Evolutionary conservation across 2,888 invertebrate species (phyloP), one percentile per base, ranked within the genome.

Genomic region (Masnerella sp.): DNA sequence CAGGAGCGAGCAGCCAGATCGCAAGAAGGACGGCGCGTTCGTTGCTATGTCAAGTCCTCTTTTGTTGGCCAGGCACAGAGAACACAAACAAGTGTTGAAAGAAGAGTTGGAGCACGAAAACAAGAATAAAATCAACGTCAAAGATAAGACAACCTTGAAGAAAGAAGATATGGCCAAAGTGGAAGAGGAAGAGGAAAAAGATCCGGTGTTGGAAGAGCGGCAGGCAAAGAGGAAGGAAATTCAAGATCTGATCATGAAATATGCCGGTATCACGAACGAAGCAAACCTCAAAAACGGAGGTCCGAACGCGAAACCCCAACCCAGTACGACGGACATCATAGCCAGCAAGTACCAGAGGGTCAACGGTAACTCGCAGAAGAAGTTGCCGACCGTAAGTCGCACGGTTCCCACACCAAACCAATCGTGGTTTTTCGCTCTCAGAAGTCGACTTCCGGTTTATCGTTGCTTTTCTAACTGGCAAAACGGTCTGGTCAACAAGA

Each of bases 191-290:
- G 69, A 43, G 11, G 90, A 90, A 64, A 86, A 77, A 88, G 92
- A 92, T 82, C 89, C 89, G 72, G 89, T 90, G 17, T 87, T 91
- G 45, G 90, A 90, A 77, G 95, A 95, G 78, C 90, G 95, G 40
- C 94, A 95, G 85, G 93, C 93, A 7, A 92, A 93, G 80, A 91
- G 95, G 30, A 95, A 95, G 82, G 95, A 96, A 84, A 94, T 95
- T 69, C 93, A 94, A 85, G 92, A 93, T 80, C 89, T 96, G 68
- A 94, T 95, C 72, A 90, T 93, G 89, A 95, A 95, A 85, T 95
- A 95, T 85, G 92, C 94, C 22, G 94, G 93, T 42, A 88, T 95
- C 77, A 12, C 30, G 5, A 94, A 94, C 80, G 93, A 94, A 81
- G 91, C 22, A 25, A 5, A 25, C 11, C 5, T 56, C 5, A 15